A percentile compares a stretch with the other conserved stretches of the same genome.
These are phyloP conservation scores for Ceratina japonica DNA, from an alignment of 1,140 invertebrate species.

Conservation along the genomic window DNA sequence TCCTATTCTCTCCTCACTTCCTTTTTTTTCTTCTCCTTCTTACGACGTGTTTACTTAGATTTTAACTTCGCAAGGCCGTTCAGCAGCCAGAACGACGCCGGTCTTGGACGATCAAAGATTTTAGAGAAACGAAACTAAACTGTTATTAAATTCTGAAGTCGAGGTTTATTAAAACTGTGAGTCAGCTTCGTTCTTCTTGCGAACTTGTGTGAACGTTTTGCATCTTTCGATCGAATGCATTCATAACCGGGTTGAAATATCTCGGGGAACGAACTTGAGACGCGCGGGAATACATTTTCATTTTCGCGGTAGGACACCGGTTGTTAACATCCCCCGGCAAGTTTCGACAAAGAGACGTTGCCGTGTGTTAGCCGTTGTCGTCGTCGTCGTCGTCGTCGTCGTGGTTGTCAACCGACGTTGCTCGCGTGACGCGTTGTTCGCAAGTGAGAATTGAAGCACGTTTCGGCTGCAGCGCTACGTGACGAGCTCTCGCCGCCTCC, in stretches of 20 bases:
- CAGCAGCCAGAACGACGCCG: no score
- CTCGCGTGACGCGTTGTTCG: conserved; percentile 40
- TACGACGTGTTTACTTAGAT: neutral
- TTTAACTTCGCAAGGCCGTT: no score
- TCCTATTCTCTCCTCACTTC: no score
- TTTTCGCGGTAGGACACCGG: conserved; percentile 39
- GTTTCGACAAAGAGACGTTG: conserved; percentile 41
- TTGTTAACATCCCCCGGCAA: conserved; percentile 53
- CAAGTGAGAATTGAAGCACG: conserved; percentile 63
- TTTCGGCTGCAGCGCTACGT: conserved; percentile 65
- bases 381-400: neutral
- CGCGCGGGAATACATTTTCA: conserved; percentile 35
- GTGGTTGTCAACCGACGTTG: conserved; percentile 9
- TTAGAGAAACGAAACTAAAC: no score
- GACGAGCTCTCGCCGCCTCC: conserved; percentile 45
- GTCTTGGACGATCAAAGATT: no score
- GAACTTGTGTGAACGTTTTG: no score
- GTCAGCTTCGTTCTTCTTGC: no score
- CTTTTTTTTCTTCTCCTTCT: neutral
- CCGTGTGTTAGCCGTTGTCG: neutral
- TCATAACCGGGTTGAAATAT: neutral
- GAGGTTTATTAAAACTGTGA: no score
- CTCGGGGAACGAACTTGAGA: neutral
- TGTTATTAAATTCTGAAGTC: no score
- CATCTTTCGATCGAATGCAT: neutral